A percentile compares a stretch with the other conserved stretches of the same genome.
Conservation (phyloP, 1,140 invertebrate species). For the Drosophila insularis region DNA sequence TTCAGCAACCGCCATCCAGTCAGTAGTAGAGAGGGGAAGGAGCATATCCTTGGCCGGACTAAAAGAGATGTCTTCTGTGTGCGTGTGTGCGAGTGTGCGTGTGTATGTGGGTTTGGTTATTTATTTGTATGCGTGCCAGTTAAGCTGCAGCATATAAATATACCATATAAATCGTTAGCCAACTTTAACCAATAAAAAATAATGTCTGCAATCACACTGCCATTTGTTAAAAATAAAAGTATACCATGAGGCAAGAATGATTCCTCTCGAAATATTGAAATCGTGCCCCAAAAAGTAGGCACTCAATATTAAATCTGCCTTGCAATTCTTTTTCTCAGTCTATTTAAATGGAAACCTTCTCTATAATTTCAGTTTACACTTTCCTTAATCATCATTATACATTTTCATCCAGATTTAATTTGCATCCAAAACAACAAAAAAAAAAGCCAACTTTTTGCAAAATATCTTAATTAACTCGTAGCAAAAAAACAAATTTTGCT, state of each 20-base stretch:
- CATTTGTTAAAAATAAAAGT: conserved; percentile 33
- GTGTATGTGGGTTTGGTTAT: conserved; percentile 48
- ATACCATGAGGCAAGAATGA: neutral
- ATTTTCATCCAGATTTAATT: conserved; percentile 39
- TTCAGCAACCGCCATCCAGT: conserved; percentile 41
- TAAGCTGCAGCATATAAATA: conserved; percentile 67
- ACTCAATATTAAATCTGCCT: neutral
- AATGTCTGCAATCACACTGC: conserved; percentile 48
- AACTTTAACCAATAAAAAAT: conserved; percentile 69
- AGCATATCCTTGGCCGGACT: conserved; percentile 23
- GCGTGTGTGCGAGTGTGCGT: neutral
- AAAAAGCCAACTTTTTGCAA: conserved; percentile 36
- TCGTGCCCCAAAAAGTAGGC: neutral
- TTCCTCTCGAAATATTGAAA: neutral
- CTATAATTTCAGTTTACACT: conserved; percentile 4
- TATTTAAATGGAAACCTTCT: conserved; percentile 6
- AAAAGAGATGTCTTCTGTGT: conserved; percentile 55
- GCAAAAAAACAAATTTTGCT: conserved; percentile 2
- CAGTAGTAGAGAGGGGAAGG: conserved; percentile 16
- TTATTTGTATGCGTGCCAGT: conserved; percentile 65
- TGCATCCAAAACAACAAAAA: conserved; percentile 36
- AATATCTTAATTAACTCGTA: conserved; percentile 36
- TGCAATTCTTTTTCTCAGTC: too few species aligned
- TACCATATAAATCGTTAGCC: conserved; percentile 72
- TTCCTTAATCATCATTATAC: conserved; percentile 4